Evolutionary conservation across 2,888 invertebrate genomes (phyloP), one percentile per base, ranked within the genome.

Genomic region (Cephus pygmeus): DNA sequence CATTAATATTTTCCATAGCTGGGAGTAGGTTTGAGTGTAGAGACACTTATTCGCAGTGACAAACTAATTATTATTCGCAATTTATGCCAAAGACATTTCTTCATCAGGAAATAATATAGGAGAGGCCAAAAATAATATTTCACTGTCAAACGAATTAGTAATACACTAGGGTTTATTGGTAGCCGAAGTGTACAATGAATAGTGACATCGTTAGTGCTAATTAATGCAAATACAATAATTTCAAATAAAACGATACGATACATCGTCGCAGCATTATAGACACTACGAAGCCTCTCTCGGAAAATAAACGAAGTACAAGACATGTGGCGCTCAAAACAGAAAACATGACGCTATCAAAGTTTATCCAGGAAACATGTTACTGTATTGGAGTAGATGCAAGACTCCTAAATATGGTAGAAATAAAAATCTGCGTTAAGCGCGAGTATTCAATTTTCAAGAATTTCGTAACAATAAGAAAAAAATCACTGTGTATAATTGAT

Each of bases 141-240:
- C 56, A 56, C 23, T 56, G 9, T 23, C 23, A 56, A 56, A 34
- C 71, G 40, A 77, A 34, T 69, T 81, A 84, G 78, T 86, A 86
- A 85, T 87, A 87, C 88, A 88, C 88, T 89, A 90, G 88, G 86
- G 82, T 89, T 90, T 90, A 89, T 90, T 89, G 86, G 84, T 87
- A 88, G 88, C 85, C 83, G 84, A 85, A 86, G 87, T 89, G 87
- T 88, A 90, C 88, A 88, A 88, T 88, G 89, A 85, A 84, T 84
- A 87, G 85, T 89, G 86, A 89, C 85, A 87, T 87, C 85, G 83
- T 88, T 89, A 88, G 87, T 88, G 86, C 85, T 87, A 87, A 85
- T 87, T 82, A 85, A 83, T 81, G 79, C 81, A 84, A 56, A 85
- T 82, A 82, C 83, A 86, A 82, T 83, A 79, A 81, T 79, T 82